phyloP scores from a whole-genome alignment of 2,113 vertebrate genomes.

The Strix uralensis region DNA sequence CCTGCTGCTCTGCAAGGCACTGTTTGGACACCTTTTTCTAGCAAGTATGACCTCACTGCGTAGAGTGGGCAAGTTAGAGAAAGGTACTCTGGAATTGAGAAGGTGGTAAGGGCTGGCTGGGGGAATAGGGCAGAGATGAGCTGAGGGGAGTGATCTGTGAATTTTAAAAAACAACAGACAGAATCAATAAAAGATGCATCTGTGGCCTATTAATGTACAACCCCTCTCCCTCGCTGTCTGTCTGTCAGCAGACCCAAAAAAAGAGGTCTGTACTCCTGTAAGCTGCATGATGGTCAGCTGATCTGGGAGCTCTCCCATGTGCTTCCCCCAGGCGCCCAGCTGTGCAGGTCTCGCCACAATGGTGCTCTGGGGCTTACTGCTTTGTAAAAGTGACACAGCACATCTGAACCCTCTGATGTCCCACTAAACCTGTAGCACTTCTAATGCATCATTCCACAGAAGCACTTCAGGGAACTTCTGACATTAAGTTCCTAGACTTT shows the following conservation, averaged over 20 bases:
- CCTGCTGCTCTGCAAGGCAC: not conserved
- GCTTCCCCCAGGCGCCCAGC: fast-evolving
- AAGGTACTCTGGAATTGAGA: fast-evolving
- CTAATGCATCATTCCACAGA: not conserved
- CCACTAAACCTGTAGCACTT: not conserved
- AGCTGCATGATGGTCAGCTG: not conserved
- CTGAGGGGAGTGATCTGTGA: not conserved
- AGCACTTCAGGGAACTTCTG: not conserved
- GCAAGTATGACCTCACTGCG: not conserved
- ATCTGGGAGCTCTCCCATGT: fast-evolving
- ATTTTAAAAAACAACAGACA: not conserved
- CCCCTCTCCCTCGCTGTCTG: not conserved
- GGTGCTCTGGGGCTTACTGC: not conserved
- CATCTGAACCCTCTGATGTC: not conserved
- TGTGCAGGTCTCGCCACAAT: not conserved
- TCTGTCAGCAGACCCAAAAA: not conserved
- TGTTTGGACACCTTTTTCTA: not conserved
- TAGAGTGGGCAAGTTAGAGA: not conserved
- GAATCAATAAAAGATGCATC: not conserved
- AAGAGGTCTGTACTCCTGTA: fast-evolving
- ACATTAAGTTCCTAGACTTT: not conserved
- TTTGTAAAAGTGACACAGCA: not conserved
- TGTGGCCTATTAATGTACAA: fast-evolving
- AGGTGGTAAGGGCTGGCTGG: not conserved
- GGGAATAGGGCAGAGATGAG: not conserved